A percentile compares a stretch with the other conserved stretches of the same genome.
Evolutionary conservation across 2,888 invertebrate genomes (phyloP).

Genomic region (Pantelozetes paolii): DNA sequence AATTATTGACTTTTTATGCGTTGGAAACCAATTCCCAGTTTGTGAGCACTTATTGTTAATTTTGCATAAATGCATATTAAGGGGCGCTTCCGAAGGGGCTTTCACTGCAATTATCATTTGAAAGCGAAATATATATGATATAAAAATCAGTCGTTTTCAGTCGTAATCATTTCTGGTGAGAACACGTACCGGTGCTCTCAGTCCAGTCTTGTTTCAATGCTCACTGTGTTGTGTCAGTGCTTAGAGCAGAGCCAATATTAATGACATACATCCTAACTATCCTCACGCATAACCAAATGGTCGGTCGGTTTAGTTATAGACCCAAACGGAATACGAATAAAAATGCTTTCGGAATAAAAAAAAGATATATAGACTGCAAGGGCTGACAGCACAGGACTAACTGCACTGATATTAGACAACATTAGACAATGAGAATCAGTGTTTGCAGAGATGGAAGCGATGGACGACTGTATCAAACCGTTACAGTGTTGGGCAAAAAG

Average conservation of each 20-base stretch:
- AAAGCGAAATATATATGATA: neutral
- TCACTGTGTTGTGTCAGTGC: conserved; percentile 5
- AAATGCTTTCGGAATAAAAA: conserved; percentile 2
- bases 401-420: neutral
- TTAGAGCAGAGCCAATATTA: neutral
- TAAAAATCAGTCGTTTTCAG: conserved; percentile 15
- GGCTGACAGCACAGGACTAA: no score
- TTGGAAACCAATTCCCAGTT: neutral
- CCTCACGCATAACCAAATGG: conserved; percentile 30
- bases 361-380: neutral
- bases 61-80: conserved; percentile 33
- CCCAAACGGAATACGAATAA: conserved; percentile 29
- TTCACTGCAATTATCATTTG: conserved; percentile 16
- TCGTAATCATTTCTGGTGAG: conserved; percentile 29
- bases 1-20: conserved; percentile 10
- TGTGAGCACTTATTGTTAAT: conserved; percentile 25
- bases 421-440: conserved; percentile 13
- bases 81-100: conserved; percentile 10
- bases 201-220: conserved; percentile 4
- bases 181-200: conserved; percentile 30
- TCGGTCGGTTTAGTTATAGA: conserved; percentile 24
- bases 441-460: neutral
- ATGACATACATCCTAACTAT: conserved; percentile 11
- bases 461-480: conserved; percentile 16
- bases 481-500: neutral